Base-by-base conservation (phyloP, 2,888 invertebrate species). In the Nasonovia ribisnigri region DNA sequence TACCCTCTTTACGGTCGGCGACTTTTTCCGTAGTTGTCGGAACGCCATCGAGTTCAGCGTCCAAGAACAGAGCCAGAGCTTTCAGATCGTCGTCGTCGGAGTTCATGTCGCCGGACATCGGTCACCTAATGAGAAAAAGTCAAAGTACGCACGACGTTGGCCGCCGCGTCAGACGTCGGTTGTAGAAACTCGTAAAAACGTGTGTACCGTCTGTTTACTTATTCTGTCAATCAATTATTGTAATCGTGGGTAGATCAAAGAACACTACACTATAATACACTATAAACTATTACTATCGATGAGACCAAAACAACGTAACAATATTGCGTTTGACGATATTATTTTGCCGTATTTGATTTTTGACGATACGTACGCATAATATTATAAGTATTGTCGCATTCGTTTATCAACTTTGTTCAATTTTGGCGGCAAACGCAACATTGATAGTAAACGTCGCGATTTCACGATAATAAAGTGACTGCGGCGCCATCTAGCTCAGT, bases 361-460 rank as follows among this genome's bases (percentile, higher is more conserved):
- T 20, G 6, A 26, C 26, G 57, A 57, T 77, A 77, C 77, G 36
- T 36, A 36, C 6, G 20, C 77, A 20, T 77, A n/a, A n/a, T n/a
- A n/a, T n/a, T n/a, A n/a, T n/a, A n/a, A n/a, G n/a, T n/a, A 46
- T 46, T 46, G 46, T 46, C 6, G 20, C 36, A 20, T 36, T 67
- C 16, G 36, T 67, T n/a, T 77, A 77, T 77, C n/a, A 20, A 36
- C 24, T 29, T n/a, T 54, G 42, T 36, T 48, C 20, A 36, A 29
- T 89, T 93, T 93, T 93, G 93, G 93, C 93, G 93, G 54, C 57
- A 93, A 92, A 77, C 48, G 51, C n/a, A 42, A 42, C 6, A 20
- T 42, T 36, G 54, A 77, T 42, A 29, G 43, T 42, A 60, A 46
- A 26, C 16, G 13, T 10, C 51, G 10, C 42, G 42, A 88, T 88